Evolutionary conservation across 2,797 vertebrate genomes (phyloP), one percentile per base, ranked within the genome.

Genomic region (Brachyalestes nurse): DNA sequence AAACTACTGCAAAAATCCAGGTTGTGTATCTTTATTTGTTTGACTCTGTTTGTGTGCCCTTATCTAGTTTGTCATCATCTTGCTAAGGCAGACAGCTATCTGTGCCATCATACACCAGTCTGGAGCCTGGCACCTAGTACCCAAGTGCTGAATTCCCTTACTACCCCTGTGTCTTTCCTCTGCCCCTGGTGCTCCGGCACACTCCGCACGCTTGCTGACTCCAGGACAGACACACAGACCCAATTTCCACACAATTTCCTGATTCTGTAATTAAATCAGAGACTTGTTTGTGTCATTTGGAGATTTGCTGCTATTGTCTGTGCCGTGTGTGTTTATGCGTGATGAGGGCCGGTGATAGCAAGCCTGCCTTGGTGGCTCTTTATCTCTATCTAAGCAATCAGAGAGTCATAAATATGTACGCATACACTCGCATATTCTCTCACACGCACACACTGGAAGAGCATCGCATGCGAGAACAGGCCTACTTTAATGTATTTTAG

Each of bases 251-350:
- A 34, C 28, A 87, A 90, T 92, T 92, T 91, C 90, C 89, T 89
- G 90, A 90, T 88, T 90, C 86, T 86, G 85, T 92, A 90, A 93
- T 93, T 92, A 88, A 89, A 89, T 91, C 87, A 89, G 87, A 85
- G 91, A 90, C 89, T 90, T 91, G 88, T 92, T 93, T 88, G 89
- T 87, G 82, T 84, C 87, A 87, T 89, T 90, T 64, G 73, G 85
- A 89, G 87, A 89, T 88, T 86, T 85, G 83, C 86, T 34, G 87
- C 90, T 88, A 89, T 91, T 92, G 88, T 91, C 88, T 90, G 85
- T 85, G 86, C 88, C 47, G 84, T 88, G 82, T 87, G 86, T 92
- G 91, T 91, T 89, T 91, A 84, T 89, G 83, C 79, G 87, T 90
- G 92, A 93, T 93, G 83, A 90, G 85, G 80, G 82, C 60, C 72